These are phyloP conservation scores for Drosophila cracens DNA, from an alignment of 2,888 invertebrate species.

Conservation along the genomic window DNA sequence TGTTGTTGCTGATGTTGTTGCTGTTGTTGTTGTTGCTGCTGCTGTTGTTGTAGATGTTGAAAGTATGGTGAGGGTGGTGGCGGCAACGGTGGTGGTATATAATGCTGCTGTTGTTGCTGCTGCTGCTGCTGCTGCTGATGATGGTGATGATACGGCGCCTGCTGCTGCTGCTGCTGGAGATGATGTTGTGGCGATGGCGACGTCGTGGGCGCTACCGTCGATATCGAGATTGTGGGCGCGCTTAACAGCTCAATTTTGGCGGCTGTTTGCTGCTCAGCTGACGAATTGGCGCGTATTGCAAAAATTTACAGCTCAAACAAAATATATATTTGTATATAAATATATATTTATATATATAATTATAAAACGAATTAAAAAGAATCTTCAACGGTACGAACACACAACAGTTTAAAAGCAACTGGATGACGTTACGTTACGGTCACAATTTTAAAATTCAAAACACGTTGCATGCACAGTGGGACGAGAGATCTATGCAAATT, in stretches of 20 bases:
- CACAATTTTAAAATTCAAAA: slow-evolving; percentile 15
- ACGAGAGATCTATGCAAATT: slow-evolving; percentile 16
- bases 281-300: slow-evolving; percentile 75
- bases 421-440: slow-evolving; percentile 34
- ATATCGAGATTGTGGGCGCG: slow-evolving; percentile 84
- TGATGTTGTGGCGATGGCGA: slow-evolving; percentile 74
- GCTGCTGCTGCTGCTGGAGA: slow-evolving; percentile 63
- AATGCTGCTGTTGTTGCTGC: slow-evolving; percentile 56
- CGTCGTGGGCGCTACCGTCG: slow-evolving; percentile 80
- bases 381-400: slow-evolving; percentile 31
- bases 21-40: slow-evolving; percentile 47
- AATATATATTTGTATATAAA: not conserved
- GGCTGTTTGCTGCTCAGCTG: slow-evolving; percentile 76
- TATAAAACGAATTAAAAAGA: slow-evolving; percentile 3
- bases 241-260: slow-evolving; percentile 85
- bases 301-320: slow-evolving; percentile 35
- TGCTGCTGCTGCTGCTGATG: slow-evolving; percentile 42
- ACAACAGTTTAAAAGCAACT: slow-evolving; percentile 49
- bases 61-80: slow-evolving; percentile 54
- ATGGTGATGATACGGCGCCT: slow-evolving; percentile 54
- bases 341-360: not conserved
- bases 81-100: slow-evolving; percentile 40
- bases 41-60: slow-evolving; percentile 61
- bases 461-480: slow-evolving; percentile 42
- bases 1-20: slow-evolving; percentile 65